Conservation (phyloP, 1,140 invertebrate species). For the Tetragnatha versicolor region DNA sequence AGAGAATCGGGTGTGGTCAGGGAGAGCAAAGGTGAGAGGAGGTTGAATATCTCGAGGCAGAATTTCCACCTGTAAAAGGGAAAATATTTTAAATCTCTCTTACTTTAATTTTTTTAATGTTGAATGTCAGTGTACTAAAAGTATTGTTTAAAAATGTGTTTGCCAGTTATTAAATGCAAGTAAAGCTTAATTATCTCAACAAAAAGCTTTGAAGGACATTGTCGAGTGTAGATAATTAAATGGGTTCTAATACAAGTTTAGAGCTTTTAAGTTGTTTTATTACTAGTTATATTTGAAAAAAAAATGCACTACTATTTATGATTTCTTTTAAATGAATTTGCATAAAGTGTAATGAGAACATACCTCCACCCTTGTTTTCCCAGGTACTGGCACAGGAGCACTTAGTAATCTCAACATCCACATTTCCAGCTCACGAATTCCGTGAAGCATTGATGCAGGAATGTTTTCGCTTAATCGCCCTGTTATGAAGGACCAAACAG, state of each 20-base stretch:
- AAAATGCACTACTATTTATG: not conserved
- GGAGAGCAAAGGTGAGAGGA: conserved; percentile 88
- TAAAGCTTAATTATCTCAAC: not conserved
- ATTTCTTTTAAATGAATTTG: not conserved
- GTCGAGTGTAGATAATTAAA: not conserved
- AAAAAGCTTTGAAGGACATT: not conserved
- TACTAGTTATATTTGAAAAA: not conserved
- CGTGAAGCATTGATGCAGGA: conserved; percentile 71
- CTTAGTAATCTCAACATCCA: conserved; percentile 96
- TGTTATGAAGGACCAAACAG: conserved; percentile 88
- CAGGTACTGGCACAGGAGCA: conserved; percentile 95
- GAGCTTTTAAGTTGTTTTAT: not conserved
- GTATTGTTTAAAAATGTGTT: too few relatives aligned
- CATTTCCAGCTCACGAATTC: conserved; percentile 97
- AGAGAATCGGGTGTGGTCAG: conserved; percentile 90
- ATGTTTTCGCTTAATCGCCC: conserved; percentile 67
- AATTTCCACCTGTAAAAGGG: conserved; percentile 75
- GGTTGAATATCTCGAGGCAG: conserved; percentile 86
- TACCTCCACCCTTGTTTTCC: conserved; percentile 93
- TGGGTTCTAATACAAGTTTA: not conserved
- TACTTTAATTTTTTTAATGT: too few relatives aligned
- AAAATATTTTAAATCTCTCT: too few relatives aligned
- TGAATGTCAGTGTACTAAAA: too few relatives aligned
- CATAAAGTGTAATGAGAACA: conserved; percentile 55
- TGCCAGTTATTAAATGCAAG: too few relatives aligned